Conservation (phyloP, 1,140 invertebrate species). For the Drosophila arizonae region DNA sequence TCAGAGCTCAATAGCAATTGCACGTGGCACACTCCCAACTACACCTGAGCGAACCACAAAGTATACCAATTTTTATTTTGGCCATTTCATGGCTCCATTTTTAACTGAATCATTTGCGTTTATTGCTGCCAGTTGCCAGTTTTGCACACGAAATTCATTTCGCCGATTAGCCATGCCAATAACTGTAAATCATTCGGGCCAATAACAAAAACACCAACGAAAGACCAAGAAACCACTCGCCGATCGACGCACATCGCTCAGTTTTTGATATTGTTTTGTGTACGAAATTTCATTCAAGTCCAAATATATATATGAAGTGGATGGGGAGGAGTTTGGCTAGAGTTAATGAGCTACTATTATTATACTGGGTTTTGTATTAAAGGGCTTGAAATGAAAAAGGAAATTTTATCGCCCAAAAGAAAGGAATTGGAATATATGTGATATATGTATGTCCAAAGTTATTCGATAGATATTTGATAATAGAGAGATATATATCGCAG, state of each 20-base stretch:
- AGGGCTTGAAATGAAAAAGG: too few relatives aligned
- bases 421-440: too few relatives aligned
- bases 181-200: slow-evolving; percentile 51
- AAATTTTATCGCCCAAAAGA: too few relatives aligned
- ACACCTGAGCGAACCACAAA: slow-evolving; percentile 15
- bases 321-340: too few relatives aligned
- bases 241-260: slow-evolving; percentile 19
- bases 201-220: slow-evolving; percentile 14
- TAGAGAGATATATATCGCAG: too few relatives aligned
- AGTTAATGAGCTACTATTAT: too few relatives aligned
- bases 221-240: neutral
- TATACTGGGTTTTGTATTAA: too few relatives aligned
- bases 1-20: slow-evolving; percentile 15
- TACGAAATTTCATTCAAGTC: slow-evolving; percentile 6
- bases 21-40: slow-evolving; percentile 9
- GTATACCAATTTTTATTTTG: slow-evolving; percentile 39
- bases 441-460: too few relatives aligned
- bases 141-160: slow-evolving; percentile 41
- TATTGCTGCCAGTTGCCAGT: slow-evolving; percentile 36
- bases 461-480: too few relatives aligned
- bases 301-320: neutral
- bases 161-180: slow-evolving; percentile 60
- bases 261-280: slow-evolving; percentile 11
- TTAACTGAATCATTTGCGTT: slow-evolving; percentile 59
- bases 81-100: slow-evolving; percentile 47